A percentile compares a stretch with the other conserved stretches of the same genome.
These are phyloP conservation scores for Tupaia chinensis DNA, from an alignment of 2,113 vertebrate genomes.

Conservation along the genomic window DNA sequence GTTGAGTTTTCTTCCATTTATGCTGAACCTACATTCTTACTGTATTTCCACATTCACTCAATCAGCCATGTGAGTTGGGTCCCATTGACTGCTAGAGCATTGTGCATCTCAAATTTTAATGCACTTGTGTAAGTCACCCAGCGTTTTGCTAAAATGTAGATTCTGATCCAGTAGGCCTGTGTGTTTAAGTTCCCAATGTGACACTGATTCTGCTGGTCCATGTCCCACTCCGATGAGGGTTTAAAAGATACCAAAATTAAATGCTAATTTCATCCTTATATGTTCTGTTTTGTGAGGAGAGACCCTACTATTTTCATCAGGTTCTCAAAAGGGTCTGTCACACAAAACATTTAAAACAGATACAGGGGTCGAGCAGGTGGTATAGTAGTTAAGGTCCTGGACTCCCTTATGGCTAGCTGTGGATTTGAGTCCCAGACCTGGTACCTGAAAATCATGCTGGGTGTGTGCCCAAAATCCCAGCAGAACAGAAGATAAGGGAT, in stretches of 20 bases:
- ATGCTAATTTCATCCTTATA: slow-evolving; percentile 14
- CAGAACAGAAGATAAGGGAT: too few species aligned
- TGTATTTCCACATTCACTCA: not conserved
- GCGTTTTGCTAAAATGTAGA: not conserved
- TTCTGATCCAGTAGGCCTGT: not conserved
- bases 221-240: not conserved
- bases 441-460: too few species aligned
- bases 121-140: not conserved
- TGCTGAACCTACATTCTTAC: not conserved
- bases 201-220: not conserved
- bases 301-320: not conserved
- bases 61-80: not conserved
- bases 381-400: too few species aligned
- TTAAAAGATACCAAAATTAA: not conserved
- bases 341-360: not conserved
- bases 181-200: not conserved
- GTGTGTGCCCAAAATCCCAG: too few species aligned
- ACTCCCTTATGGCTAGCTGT: too few species aligned
- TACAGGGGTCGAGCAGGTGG: too few species aligned
- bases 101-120: not conserved
- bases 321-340: slow-evolving; percentile 35
- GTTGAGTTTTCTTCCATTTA: not conserved
- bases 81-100: not conserved
- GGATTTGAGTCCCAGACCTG: too few species aligned
- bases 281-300: not conserved